Percentiles rank a stretch among this genome's conserved stretches.
Conservation (phyloP, 2,797 vertebrate genomes). For the Pseudopleuronectes americanus region DNA sequence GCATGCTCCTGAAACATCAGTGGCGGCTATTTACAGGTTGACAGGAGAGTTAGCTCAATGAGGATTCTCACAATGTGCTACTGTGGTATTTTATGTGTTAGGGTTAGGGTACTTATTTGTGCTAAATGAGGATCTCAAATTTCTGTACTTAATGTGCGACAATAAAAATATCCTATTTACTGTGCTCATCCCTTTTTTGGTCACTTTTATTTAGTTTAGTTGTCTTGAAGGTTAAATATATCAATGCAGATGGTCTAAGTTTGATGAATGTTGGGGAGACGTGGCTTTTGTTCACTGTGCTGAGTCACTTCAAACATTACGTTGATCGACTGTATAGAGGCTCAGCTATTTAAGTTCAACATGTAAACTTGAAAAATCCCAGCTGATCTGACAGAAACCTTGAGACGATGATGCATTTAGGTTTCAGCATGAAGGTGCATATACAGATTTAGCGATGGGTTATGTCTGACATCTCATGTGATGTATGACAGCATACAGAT, state of each 20-base stretch:
- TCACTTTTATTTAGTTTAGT: neutral
- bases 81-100: too few relatives aligned
- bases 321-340: neutral
- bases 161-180: neutral
- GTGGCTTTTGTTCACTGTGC: neutral
- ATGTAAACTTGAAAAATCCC: neutral
- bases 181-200: neutral
- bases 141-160: too few relatives aligned
- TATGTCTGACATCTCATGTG: constrained; percentile 39
- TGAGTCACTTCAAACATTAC: neutral
- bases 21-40: too few relatives aligned
- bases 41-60: too few relatives aligned
- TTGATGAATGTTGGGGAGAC: neutral
- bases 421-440: too few relatives aligned
- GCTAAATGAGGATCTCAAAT: too few relatives aligned
- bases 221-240: neutral
- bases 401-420: neutral
- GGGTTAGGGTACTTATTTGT: too few relatives aligned
- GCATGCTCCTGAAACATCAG: too few relatives aligned
- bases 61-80: too few relatives aligned
- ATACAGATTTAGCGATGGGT: constrained; percentile 8
- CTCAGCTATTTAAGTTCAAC: constrained; percentile 6
- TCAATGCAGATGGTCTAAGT: neutral
- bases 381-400: constrained; percentile 16
- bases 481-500: constrained; percentile 41